These are phyloP conservation scores for Tinea trinotella DNA, from an alignment of 2,888 invertebrate genomes.

Conservation along the genomic window DNA sequence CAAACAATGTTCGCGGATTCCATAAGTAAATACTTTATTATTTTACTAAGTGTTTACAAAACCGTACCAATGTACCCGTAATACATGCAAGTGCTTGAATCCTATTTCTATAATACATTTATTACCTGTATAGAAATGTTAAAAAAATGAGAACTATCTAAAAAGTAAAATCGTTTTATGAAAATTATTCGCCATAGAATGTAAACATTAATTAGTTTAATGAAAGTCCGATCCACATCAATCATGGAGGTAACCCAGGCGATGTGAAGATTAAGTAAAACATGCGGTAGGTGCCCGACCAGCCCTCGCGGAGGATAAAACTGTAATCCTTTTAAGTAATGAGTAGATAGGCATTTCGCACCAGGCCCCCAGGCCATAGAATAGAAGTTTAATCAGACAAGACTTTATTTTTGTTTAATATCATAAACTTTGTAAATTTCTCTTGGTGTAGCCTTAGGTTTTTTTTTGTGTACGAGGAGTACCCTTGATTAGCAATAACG, in stretches of 20 bases:
- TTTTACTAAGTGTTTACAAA: too few relatives aligned
- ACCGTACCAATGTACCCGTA: too few relatives aligned
- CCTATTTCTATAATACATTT: too few relatives aligned
- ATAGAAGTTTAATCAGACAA: background rate
- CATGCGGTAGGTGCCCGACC: conserved; percentile 36
- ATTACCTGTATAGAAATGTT: too few relatives aligned
- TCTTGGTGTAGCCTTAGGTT: background rate
- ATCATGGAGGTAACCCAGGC: conserved; percentile 44
- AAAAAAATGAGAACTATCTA: too few relatives aligned
- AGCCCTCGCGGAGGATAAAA: conserved; percentile 47
- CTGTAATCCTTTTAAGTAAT: conserved; percentile 70
- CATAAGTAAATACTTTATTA: too few relatives aligned
- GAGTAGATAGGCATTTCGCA: conserved; percentile 36
- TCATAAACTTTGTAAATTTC: background rate
- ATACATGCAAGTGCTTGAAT: too few relatives aligned
- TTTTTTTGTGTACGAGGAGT: background rate
- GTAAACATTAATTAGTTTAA: conserved; percentile 38
- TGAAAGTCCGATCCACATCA: conserved; percentile 41
- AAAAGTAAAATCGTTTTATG: conserved; percentile 6
- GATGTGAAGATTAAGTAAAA: conserved; percentile 43
- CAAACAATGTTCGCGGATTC: too few relatives aligned
- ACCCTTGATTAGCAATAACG: too few relatives aligned
- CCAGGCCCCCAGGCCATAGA: conserved; percentile 6
- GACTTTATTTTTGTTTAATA: background rate
- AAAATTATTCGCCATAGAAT: conserved; percentile 11